Conservation (phyloP, 2,797 vertebrate genomes). For the Sebastes steindachneri region DNA sequence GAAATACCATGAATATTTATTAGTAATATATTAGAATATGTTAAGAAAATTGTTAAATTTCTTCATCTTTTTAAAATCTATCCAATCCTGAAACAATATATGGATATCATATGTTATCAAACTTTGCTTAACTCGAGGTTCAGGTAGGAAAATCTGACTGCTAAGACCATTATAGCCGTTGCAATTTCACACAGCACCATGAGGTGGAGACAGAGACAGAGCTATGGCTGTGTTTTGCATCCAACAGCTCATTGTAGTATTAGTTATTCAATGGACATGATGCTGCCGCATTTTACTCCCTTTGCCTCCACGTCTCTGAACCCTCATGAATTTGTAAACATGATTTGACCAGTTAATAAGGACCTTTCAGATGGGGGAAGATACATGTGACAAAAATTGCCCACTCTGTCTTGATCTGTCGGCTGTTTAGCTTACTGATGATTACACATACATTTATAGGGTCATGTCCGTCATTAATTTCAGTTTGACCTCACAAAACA, state of each 20-base stretch:
- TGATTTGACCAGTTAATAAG: constrained; percentile 73
- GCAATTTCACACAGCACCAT: constrained; percentile 63
- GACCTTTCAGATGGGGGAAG: constrained; percentile 47
- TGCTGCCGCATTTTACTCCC: constrained; percentile 57
- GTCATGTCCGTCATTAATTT: constrained; percentile 76
- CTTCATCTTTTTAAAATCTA: constrained; percentile 2
- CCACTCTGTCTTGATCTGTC: constrained; percentile 58
- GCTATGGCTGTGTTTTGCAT: constrained; percentile 51
- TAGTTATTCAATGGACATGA: constrained; percentile 62
- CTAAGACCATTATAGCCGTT: not conserved
- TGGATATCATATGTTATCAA: not conserved
- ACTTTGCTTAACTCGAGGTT: constrained; percentile 2
- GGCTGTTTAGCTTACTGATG: constrained; percentile 69
- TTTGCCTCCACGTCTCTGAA: constrained; percentile 49
- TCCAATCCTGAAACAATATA: not conserved
- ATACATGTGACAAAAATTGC: constrained; percentile 55
- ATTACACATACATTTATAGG: constrained; percentile 75
- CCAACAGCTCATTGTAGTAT: constrained; percentile 39
- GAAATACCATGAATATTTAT: constrained; percentile 37
- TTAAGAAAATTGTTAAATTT: not conserved
- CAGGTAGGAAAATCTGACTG: not conserved
- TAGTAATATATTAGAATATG: constrained; percentile 1
- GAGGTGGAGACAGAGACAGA: constrained; percentile 84
- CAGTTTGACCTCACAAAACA: constrained; percentile 81
- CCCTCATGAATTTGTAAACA: constrained; percentile 76